Conservation (phyloP, 2,888 invertebrate genomes). For the Brachynemurus nebulosus region DNA sequence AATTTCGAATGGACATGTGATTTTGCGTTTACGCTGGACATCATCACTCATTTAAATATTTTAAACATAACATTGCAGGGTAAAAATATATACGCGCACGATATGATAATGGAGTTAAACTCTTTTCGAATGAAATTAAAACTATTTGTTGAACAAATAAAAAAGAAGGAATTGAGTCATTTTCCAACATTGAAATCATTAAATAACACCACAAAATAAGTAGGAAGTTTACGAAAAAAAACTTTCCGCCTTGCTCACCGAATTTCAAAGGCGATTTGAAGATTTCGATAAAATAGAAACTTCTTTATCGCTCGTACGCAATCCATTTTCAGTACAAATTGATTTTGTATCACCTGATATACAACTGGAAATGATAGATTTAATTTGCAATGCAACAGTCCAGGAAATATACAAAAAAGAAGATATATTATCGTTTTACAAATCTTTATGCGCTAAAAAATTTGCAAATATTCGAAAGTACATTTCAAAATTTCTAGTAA, state of each 20-base stretch:
- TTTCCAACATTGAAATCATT: constrained; percentile 10
- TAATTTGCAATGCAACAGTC: background rate
- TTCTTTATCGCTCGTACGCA: constrained; percentile 5
- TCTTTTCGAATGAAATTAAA: constrained; percentile 8
- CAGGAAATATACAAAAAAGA: background rate
- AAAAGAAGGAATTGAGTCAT: constrained; percentile 5
- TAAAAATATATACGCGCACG: constrained; percentile 6
- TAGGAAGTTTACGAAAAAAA: constrained; percentile 11
- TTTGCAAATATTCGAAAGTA: constrained; percentile 6
- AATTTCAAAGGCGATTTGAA: constrained; percentile 10
- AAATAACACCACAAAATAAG: constrained; percentile 10
- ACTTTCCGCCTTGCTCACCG: constrained; percentile 9
- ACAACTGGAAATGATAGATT: constrained; percentile 4
- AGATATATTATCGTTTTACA: constrained; percentile 1
- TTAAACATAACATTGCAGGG: constrained; percentile 7
- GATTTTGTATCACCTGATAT: constrained; percentile 5
- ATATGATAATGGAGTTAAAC: constrained; percentile 7
- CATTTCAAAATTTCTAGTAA: constrained; percentile 5
- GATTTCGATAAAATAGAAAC: constrained; percentile 10
- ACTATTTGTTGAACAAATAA: constrained; percentile 4
- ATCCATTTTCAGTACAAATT: constrained; percentile 7
- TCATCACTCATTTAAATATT: constrained; percentile 7
- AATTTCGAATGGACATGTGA: constrained; percentile 8
- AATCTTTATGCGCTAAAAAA: constrained; percentile 4
- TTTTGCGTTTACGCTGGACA: constrained; percentile 8